phyloP scores from a whole-genome alignment of 1,140 invertebrate genomes.

The Zaprionus africanus region DNA sequence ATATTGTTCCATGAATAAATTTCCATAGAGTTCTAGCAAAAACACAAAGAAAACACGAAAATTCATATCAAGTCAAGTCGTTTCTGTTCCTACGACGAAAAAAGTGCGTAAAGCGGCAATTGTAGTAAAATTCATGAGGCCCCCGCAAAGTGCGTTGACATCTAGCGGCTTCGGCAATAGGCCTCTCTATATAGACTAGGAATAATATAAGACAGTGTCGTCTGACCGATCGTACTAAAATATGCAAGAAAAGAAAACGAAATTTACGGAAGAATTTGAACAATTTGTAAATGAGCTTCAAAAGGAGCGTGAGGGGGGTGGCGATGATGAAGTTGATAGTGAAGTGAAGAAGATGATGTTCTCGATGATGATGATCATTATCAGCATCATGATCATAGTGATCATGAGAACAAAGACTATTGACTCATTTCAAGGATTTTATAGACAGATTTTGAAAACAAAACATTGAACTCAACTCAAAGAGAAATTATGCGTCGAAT shows the following conservation, averaged over 20 bases:
- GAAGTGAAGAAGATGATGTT: neutral
- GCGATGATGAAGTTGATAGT: constrained; percentile 1
- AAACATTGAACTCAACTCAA: constrained; percentile 70
- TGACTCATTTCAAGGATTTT: constrained; percentile 78
- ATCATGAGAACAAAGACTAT: constrained; percentile 45
- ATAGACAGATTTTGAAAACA: constrained; percentile 67
- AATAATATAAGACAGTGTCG: constrained; percentile 44
- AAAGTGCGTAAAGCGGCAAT: constrained; percentile 80
- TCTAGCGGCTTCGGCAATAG: constrained; percentile 49
- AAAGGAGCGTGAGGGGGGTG: neutral
- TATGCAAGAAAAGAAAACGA: constrained; percentile 47
- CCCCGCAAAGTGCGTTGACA: constrained; percentile 64
- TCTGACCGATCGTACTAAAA: constrained; percentile 46
- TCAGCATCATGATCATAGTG: neutral
- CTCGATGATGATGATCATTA: neutral
- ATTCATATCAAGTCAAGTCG: constrained; percentile 25
- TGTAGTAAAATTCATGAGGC: constrained; percentile 80
- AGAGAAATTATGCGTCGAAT: constrained; percentile 61
- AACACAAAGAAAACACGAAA: constrained; percentile 7
- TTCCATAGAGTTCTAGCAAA: constrained; percentile 13
- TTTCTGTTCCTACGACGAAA: constrained; percentile 26
- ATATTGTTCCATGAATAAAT: constrained; percentile 49
- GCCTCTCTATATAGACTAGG: constrained; percentile 34
- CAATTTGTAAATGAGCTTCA: constrained; percentile 71
- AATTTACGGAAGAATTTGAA: constrained; percentile 73